Base-by-base conservation (phyloP, 2,797 vertebrate genomes). In the Melanotaenia pygmaea region DNA sequence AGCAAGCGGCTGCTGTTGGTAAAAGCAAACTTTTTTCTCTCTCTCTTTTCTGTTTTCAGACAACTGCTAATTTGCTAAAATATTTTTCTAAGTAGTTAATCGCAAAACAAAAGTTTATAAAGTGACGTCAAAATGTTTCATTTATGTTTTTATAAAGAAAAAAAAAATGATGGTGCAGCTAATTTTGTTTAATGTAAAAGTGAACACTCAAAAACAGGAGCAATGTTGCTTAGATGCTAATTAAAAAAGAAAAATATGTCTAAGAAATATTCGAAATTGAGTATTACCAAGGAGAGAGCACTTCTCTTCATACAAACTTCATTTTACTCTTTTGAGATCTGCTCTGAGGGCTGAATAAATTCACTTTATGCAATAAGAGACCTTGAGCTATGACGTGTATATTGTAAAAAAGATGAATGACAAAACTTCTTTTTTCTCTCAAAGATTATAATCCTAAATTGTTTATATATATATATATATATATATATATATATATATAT, bases 1-100 rank as follows among this genome's bases (percentile, higher is more conserved):
- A 67, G 37, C n/a, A 59, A 30, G 20, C 43, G 12, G 24, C 18
- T 65, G 58, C 56, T 74, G 50, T 61, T n/a, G 5, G 18, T 40
- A 24, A 59, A 30, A 53, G 4, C 26, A 37, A 63, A 64, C 32
- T 1, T n/a, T 10, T 57, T 56, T 57, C 35, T 24, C 32, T 18
- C 9, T n/a, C n/a, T 28, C n/a, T 22, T 38, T 13, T 43, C 6
- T 40, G 18, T 56, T 64, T 32, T n/a, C 5, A 40, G 12, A 59
- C 76, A 47, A 79, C 76, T 76, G 35, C 70, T 67, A 59, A 75
- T 4, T 38, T 38, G 16, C 4, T 22, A 59, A 50, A 63, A 51
- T 24, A 6, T 5, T 13, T 43, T 64, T 67, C 38, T 24, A 24
- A 77, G 32, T 47, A 69, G 16, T 63, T 61, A 62, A 58, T 64